These are phyloP conservation scores for Amphiprion clarkii DNA, from an alignment of 2,797 vertebrate genomes.

Conservation along the genomic window DNA sequence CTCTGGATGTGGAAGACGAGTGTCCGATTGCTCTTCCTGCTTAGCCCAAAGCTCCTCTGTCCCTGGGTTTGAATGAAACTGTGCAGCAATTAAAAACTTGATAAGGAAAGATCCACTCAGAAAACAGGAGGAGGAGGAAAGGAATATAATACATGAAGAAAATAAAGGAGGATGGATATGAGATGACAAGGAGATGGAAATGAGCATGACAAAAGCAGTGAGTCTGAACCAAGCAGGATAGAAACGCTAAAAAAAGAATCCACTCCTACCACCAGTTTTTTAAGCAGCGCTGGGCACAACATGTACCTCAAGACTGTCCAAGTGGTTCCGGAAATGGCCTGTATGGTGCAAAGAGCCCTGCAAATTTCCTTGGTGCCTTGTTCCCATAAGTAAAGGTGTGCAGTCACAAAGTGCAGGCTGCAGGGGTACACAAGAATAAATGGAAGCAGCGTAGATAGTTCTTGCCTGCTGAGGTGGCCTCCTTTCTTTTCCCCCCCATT, in stretches of 20 bases:
- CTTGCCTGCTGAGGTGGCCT: conserved; percentile 26
- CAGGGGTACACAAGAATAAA: conserved; percentile 56
- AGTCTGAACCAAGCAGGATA: conserved; percentile 67
- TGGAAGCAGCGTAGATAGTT: conserved; percentile 49
- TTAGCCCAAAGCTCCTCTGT: conserved; percentile 60
- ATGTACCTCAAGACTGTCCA: conserved; percentile 54
- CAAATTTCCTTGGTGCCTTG: conserved; percentile 37
- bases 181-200: conserved; percentile 59
- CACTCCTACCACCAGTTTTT: not conserved
- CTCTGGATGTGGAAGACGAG: conserved; percentile 76
- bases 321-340: conserved; percentile 41
- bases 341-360: conserved; percentile 43
- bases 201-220: conserved; percentile 66
- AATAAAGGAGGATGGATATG: conserved; percentile 36
- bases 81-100: conserved; percentile 58
- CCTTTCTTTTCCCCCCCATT: not conserved
- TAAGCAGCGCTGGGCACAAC: conserved; percentile 36
- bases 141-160: not conserved
- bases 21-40: conserved; percentile 52
- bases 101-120: conserved; percentile 40
- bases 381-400: conserved; percentile 49
- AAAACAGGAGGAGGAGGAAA: conserved; percentile 19
- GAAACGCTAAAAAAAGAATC: conserved; percentile 64
- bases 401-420: conserved; percentile 56
- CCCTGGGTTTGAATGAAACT: conserved; percentile 75